These are phyloP conservation scores for Chionoecetes opilio DNA, from an alignment of 1,140 invertebrate genomes.

Conservation along the genomic window DNA sequence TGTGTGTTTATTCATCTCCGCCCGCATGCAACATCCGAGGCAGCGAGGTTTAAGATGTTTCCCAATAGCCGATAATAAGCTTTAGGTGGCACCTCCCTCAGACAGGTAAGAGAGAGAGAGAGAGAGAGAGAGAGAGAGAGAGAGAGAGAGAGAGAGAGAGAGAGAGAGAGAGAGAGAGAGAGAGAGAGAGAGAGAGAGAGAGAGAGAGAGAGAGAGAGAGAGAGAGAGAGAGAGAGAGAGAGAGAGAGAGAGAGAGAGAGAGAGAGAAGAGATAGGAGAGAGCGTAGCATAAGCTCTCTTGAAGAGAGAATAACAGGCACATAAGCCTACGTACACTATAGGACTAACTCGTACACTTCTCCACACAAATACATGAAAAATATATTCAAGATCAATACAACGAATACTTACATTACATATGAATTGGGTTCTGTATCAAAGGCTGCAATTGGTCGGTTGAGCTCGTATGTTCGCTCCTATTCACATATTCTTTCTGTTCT, in stretches of 20 bases:
- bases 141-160: not conserved
- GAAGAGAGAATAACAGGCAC: not conserved
- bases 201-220: not conserved
- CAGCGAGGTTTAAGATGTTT: slow-evolving; percentile 28
- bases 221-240: not conserved
- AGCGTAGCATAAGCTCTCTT: not conserved
- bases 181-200: slow-evolving; percentile 1
- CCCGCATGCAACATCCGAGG: slow-evolving; percentile 1
- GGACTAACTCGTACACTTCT: not conserved
- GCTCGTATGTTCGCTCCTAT: too few species aligned
- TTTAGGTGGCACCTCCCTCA: slow-evolving; percentile 12
- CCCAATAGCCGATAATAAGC: slow-evolving; percentile 28
- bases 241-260: not conserved
- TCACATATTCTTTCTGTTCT: too few species aligned
- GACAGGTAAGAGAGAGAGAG: not conserved
- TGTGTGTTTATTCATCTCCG: not conserved
- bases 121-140: not conserved
- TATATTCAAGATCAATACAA: too few species aligned
- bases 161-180: too few species aligned
- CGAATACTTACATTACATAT: too few species aligned
- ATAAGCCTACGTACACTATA: not conserved
- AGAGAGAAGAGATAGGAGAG: not conserved
- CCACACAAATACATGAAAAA: not conserved
- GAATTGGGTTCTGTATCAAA: not conserved
- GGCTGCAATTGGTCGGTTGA: not conserved